Percentiles rank a stretch among this genome's conserved stretches.
phyloP scores from a whole-genome alignment of 2,888 invertebrate species.

The Leistus spinibarbis region DNA sequence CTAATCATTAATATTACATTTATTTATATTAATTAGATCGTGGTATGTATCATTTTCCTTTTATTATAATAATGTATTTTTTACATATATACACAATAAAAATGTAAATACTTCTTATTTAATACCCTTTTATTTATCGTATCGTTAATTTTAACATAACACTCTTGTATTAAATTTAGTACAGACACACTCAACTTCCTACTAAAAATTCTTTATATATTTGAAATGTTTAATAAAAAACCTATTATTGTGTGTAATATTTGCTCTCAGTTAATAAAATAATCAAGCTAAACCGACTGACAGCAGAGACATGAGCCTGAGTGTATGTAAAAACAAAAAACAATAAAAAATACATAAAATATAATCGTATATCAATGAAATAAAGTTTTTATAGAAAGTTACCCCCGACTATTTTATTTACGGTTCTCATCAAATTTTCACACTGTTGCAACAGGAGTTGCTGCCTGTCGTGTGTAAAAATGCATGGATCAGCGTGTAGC shows the following conservation, averaged over 20 bases:
- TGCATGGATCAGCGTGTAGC: conserved; percentile 16
- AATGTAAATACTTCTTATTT: conserved; percentile 37
- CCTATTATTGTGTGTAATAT: conserved; percentile 36
- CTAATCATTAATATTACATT: conserved; percentile 33
- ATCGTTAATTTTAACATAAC: conserved; percentile 7
- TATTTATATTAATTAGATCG: conserved; percentile 29
- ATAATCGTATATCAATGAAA: conserved; percentile 39
- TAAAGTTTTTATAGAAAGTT: conserved; percentile 39
- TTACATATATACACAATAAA: conserved; percentile 36
- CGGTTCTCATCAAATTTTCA: conserved; percentile 6
- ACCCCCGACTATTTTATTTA: conserved; percentile 12
- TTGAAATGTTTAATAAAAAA: conserved; percentile 34
- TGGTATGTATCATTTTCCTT: conserved; percentile 38
- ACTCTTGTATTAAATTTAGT: conserved; percentile 33
- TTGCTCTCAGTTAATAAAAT: conserved; percentile 33
- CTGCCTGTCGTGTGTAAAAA: no score
- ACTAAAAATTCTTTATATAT: conserved; percentile 34
- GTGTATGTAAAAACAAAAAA: conserved; percentile 35
- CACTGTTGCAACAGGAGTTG: background rate
- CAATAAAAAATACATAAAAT: conserved; percentile 32
- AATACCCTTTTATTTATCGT: conserved; percentile 16
- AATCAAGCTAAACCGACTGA: conserved; percentile 33
- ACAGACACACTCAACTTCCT: conserved; percentile 28
- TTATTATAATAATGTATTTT: conserved; percentile 33
- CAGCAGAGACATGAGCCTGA: conserved; percentile 38